Evolutionary conservation across 2,888 invertebrate genomes (phyloP).

Genomic region (Pimpla rufipes): DNA sequence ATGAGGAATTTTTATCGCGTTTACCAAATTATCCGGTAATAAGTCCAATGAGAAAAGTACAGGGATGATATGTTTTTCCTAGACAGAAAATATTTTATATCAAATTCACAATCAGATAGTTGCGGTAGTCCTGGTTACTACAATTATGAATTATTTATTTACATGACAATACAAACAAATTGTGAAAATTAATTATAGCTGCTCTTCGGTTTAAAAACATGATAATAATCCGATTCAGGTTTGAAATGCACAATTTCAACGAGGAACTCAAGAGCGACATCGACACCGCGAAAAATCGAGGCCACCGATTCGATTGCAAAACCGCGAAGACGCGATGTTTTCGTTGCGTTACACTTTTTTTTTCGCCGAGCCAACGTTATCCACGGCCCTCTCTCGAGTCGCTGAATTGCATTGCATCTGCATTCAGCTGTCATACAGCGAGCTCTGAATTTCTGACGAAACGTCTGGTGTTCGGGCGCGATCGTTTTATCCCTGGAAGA

Average conservation of each 20-base stretch:
- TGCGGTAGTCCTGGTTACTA: too few species aligned
- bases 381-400: background rate
- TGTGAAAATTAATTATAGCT: background rate
- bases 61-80: too few species aligned
- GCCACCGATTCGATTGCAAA: slow-evolving; percentile 33
- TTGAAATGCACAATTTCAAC: background rate
- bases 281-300: slow-evolving; percentile 37
- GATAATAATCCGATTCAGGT: background rate
- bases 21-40: too few species aligned
- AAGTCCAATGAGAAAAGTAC: too few species aligned
- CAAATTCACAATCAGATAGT: too few species aligned
- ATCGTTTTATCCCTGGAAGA: slow-evolving; percentile 40
- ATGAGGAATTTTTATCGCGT: too few species aligned
- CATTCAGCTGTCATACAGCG: slow-evolving; percentile 16
- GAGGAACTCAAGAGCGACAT: background rate
- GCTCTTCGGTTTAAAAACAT: background rate
- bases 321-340: slow-evolving; percentile 12
- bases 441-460: slow-evolving; percentile 23
- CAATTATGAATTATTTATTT: too few species aligned
- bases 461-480: slow-evolving; percentile 1
- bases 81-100: too few species aligned
- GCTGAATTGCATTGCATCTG: slow-evolving; percentile 5
- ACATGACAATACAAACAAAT: too few species aligned
- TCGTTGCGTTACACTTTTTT: slow-evolving; percentile 3
- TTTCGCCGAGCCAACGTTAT: slow-evolving; percentile 10